Base-by-base conservation (phyloP, 2,888 invertebrate genomes). In the Antheraea yamamai region DNA sequence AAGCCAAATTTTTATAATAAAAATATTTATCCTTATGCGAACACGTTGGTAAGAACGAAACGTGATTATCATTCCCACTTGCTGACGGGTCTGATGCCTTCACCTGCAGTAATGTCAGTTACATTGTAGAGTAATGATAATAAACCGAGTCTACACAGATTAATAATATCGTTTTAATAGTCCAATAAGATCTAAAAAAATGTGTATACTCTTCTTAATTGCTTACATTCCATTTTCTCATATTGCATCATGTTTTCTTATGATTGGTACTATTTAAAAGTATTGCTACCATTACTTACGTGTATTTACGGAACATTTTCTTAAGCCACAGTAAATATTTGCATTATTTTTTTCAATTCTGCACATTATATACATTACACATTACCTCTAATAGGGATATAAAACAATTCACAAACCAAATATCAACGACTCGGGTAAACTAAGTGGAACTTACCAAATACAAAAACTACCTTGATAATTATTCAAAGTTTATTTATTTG, bases 1-100 rank as follows among this genome's bases (percentile, higher is more conserved):
- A 80, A 83, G 52, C 72, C 73, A 58, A 73, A 73, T 73, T 73
- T 73, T 73, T 68, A 73, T 73, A 75, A 58, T 70, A 73, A 73
- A 70, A 75, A 68, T 73, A 73, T 66, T 73, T 75, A 75, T 75
- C 74, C 74, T 72, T 71, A 61, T 61, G 61, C 47, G 58, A 61
- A 26, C 61, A 72, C 72, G 74, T 61, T 72, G 70, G 39, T 39
- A 55, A 55, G 39, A 72, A 75, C 58, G 72, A 20, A 72, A 75
- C 74, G 47, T 47, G 30, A 58, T 61, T 47, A 61, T 75, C 47
- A 51, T 71, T 51, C 61, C 47, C 26, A 75, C 61, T 71, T 72
- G 58, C 23, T 39, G 39, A 39, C 35, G 35, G 18, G n/a, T 70
- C 39, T 10, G 39, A 39, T n/a, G 39, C 39, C 39, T 70, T 39